Conservation (phyloP, 2,113 vertebrate genomes). For the Diadophis punctatus region DNA sequence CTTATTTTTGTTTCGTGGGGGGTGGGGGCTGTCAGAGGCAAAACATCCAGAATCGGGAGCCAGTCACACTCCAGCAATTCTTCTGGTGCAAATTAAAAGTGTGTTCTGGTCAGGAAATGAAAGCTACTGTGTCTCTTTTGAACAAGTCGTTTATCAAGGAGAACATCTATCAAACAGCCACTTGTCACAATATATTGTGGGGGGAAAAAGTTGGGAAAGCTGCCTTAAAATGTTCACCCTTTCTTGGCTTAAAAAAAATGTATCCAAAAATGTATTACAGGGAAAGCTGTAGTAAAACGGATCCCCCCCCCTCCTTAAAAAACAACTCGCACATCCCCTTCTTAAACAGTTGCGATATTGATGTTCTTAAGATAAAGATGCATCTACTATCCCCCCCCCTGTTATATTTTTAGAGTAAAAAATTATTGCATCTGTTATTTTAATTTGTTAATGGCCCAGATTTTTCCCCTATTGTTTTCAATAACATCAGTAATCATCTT, state of each 20-base stretch:
- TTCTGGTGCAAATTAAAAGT: constrained; percentile 85
- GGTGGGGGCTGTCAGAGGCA: constrained; percentile 65
- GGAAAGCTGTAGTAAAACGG: neutral
- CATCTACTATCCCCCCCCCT: neutral
- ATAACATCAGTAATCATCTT: constrained; percentile 24
- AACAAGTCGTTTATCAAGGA: constrained; percentile 82
- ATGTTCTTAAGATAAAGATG: constrained; percentile 31
- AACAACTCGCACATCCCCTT: constrained; percentile 53
- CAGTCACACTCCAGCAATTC: constrained; percentile 72
- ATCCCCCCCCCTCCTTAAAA: neutral
- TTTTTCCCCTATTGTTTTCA: constrained; percentile 32
- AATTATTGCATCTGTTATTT: constrained; percentile 14
- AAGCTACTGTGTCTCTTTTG: constrained; percentile 85
- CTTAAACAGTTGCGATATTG: constrained; percentile 27
- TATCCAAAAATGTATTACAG: neutral
- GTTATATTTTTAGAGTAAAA: constrained; percentile 34
- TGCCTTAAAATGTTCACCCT: constrained; percentile 70
- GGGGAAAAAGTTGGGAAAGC: constrained; percentile 58
- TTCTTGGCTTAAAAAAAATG: neutral
- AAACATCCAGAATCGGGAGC: constrained; percentile 65
- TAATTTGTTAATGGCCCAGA: constrained; percentile 14
- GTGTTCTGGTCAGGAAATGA: constrained; percentile 85
- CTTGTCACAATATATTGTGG: constrained; percentile 77
- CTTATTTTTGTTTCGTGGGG: constrained; percentile 66
- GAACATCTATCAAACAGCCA: constrained; percentile 79